Percentiles rank a stretch among this genome's conserved stretches.
Evolutionary conservation across 1,140 invertebrate genomes (phyloP).

Genomic region (Sinella curviseta): DNA sequence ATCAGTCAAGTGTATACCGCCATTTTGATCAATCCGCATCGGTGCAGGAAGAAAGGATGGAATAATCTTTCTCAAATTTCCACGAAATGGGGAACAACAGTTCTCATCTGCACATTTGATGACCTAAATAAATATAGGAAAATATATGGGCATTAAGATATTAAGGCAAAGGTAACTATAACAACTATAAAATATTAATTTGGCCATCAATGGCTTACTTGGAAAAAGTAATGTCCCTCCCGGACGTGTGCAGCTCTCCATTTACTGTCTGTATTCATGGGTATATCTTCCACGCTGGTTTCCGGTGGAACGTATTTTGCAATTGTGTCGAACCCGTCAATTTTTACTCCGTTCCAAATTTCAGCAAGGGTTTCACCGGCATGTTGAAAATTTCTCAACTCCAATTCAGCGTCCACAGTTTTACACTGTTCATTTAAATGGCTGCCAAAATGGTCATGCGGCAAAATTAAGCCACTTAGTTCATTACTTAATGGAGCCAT

Average conservation of each 20-base stretch:
- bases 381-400: constrained; percentile 51
- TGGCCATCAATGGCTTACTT: neutral
- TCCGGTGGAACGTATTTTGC: constrained; percentile 49
- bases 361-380: constrained; percentile 51
- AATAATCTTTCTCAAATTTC: no score
- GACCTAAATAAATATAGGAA: no score
- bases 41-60: no score
- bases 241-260: neutral
- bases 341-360: constrained; percentile 50
- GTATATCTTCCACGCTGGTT: neutral
- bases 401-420: constrained; percentile 53
- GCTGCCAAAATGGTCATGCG: constrained; percentile 53
- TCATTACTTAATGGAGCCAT: constrained; percentile 56
- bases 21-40: no score
- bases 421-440: constrained; percentile 53
- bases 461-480: constrained; percentile 54
- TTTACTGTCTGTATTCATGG: neutral
- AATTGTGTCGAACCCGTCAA: constrained; percentile 50
- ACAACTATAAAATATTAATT: no score
- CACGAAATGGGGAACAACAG: no score
- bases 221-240: constrained; percentile 6
- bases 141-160: no score
- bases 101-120: no score
- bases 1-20: no score
- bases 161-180: no score